Conservation (phyloP, 2,797 vertebrate genomes). For the Gouania willdenowi region DNA sequence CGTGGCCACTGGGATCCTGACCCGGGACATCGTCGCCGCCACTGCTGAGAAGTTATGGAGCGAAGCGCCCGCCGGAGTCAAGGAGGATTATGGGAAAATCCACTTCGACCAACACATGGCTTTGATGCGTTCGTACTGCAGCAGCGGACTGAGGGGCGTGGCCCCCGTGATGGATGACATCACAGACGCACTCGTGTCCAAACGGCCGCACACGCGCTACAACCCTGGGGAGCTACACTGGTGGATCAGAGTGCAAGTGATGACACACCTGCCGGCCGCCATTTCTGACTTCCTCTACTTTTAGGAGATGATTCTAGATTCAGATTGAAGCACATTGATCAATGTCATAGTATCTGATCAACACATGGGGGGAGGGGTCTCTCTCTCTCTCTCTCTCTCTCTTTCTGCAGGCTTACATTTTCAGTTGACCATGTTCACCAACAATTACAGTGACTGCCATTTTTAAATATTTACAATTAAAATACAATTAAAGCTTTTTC, state of each 20-base stretch:
- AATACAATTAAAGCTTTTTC: too few species aligned
- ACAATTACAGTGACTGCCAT: too few species aligned
- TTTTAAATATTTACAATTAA: too few species aligned
- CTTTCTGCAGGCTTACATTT: too few species aligned
- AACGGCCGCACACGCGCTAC: conserved; percentile 77
- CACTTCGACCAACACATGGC: conserved; percentile 73
- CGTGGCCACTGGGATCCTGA: conserved; percentile 80
- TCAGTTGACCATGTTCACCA: too few species aligned
- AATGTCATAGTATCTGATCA: too few species aligned
- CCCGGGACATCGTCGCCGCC: conserved; percentile 56
- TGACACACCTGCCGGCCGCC: conserved; percentile 80
- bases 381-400: too few species aligned
- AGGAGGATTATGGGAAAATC: conserved; percentile 78
- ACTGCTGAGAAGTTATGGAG: conserved; percentile 80
- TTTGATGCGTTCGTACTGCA: conserved; percentile 76
- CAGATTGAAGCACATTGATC: too few species aligned
- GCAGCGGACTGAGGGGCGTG: conserved; percentile 71
- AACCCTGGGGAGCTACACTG: conserved; percentile 79
- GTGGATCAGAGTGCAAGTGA: conserved; percentile 81
- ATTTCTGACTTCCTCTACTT: conserved; percentile 81
- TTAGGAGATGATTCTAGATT: too few species aligned
- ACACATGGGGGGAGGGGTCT: too few species aligned
- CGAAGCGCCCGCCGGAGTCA: conserved; percentile 60
- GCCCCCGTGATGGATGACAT: conserved; percentile 75
- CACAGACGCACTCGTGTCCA: conserved; percentile 74